Base-by-base conservation (phyloP, 2,888 invertebrate species). In the Parthenolecanium corni region DNA sequence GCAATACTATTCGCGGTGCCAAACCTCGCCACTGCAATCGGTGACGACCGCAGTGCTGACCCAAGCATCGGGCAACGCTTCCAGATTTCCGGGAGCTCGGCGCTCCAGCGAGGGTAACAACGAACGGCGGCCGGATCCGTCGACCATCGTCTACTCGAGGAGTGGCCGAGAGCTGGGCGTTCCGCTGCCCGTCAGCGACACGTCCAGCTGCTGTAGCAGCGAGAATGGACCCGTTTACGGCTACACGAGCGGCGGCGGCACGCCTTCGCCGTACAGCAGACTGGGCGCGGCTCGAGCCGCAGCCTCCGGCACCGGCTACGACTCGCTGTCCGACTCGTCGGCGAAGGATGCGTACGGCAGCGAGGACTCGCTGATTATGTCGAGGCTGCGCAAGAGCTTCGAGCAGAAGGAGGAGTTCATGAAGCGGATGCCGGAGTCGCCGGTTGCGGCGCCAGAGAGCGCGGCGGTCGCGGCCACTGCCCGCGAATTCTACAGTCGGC, bases 391-490 rank as follows among this genome's bases (percentile, higher is more conserved):
- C 68, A 87, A 86, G 73, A 89, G 87, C 71, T 83, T 88, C 70
- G 89, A 90, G 72, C 88, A 90, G 72, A 91, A 91, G 73, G 90
- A 91, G 73, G 90, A 90, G 70, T 92, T 92, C 74, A 78, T 92
- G 65, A 80, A 84, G 72, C 79, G 86, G 68, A 85, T 86, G 3
- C 70, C 82, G 78, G 72, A 82, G 70, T 82, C 84, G 23, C 5
- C 31, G 9, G 9, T 9, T 6, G 31, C 31, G 9, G 31, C 31
- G 9, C 4, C 31, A 4, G 31, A 4, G 4, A 79, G 77, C 76
- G 77, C 2, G 78, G 78, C 53, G 76, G 46, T 44, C 31, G 3
- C 31, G 74, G 61, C 74, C 75, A 18, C 36, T 25, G 70, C 1
- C 38, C 79, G 82, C 56, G 86, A 86, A 72, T 86, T 86, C 72